Base-by-base conservation (phyloP, 2,113 vertebrate species). In the Rhea americana region DNA sequence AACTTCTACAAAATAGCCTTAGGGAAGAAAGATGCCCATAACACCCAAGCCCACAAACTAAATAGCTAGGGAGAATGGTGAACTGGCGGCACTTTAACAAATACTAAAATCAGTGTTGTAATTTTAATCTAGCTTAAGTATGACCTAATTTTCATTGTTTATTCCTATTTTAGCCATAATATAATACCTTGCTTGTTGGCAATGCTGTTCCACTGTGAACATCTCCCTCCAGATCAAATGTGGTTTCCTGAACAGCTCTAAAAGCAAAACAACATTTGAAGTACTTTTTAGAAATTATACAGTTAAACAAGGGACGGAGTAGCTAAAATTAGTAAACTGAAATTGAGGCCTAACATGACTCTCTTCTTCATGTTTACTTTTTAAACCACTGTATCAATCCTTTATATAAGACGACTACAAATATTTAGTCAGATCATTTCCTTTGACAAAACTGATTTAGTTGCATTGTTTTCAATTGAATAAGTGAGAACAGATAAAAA, bases 191-290 rank as follows among this genome's bases (percentile, higher is more conserved):
- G 98, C 99, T 99, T 74, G 97, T 97, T 20, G 99, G 98, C 47
- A 99, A 93, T 6, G 98, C 98, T 37, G 98, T 94, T 94, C 98
- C 98, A 86, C 98, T 98, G 95, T 98, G 99, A 96, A 99, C 85
- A 90, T 99, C 99, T 91, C 99, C 99, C 93, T 99, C 99, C 81
- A 99, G 97, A 93, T 99, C 99, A 96, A 99, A 99, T 50, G 98
- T 98, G 5, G 99, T 99, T 97, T 99, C 99, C 82, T 99, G 98
- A 43, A 99, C 97, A 61, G 97, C 97, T 93, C 99, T 99, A 94
- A 58, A 77, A 80, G 30, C 8, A 82, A 95, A 35, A 28, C 1
- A 89, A 95, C 10, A 85, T 71, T 94, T 80, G 11, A 84, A 91
- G 37, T 20, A 73, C 32, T 25, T 56, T 76, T 91, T 41, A 83